Evolutionary conservation across 2,797 vertebrate species (phyloP).

Genomic region (Adelosebastes latens): DNA sequence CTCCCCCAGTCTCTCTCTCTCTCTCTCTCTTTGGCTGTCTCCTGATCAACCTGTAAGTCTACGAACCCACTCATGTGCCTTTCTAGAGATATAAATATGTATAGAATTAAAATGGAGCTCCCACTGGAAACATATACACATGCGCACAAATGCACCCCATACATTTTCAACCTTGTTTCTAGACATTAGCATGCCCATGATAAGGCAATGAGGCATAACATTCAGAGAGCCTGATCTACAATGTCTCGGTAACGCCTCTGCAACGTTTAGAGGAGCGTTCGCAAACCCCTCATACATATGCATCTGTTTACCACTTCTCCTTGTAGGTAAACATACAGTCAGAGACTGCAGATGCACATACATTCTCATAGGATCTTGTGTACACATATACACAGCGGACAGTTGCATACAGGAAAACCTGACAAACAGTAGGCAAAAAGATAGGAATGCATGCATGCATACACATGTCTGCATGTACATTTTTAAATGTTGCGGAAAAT

Average conservation of each 20-base stretch:
- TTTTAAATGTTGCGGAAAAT: background rate
- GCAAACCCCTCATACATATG: constrained; percentile 55
- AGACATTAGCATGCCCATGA: constrained; percentile 13
- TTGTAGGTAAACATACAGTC: constrained; percentile 50
- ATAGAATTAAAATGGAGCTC: constrained; percentile 19
- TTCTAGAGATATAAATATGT: constrained; percentile 6
- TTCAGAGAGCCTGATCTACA: constrained; percentile 26
- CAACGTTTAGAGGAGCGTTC: constrained; percentile 38
- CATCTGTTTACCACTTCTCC: constrained; percentile 46
- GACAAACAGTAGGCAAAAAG: background rate
- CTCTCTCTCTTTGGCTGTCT: background rate
- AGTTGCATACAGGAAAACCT: background rate
- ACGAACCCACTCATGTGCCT: constrained; percentile 12
- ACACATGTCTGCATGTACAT: background rate
- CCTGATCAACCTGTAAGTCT: constrained; percentile 7
- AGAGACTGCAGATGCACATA: constrained; percentile 7
- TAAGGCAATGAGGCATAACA: constrained; percentile 9
- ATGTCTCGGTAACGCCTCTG: constrained; percentile 46
- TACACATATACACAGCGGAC: background rate
- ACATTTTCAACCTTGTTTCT: background rate
- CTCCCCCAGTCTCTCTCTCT: background rate
- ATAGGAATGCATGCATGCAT: background rate
- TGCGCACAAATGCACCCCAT: constrained; percentile 8
- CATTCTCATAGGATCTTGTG: background rate
- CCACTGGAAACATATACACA: background rate